Conservation (phyloP, 2,888 invertebrate genomes). For the Sthenelais limicola region DNA sequence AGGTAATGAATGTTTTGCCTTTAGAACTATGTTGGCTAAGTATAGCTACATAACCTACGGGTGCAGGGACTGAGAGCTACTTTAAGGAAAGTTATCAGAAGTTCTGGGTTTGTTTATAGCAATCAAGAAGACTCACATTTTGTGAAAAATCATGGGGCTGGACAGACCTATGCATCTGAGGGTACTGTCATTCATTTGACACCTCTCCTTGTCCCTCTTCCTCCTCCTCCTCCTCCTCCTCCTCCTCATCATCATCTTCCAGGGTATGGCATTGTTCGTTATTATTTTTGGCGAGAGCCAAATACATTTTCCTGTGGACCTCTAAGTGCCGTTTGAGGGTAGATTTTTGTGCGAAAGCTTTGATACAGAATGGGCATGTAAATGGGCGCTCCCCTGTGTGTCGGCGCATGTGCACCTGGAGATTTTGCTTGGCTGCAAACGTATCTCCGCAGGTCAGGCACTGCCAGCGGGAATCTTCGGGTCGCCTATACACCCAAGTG, state of each 20-base stretch:
- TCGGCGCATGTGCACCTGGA: constrained; percentile 29
- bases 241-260: background rate
- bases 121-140: too few species aligned
- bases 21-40: too few species aligned
- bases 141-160: too few species aligned
- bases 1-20: too few species aligned
- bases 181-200: constrained; percentile 32
- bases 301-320: constrained; percentile 35
- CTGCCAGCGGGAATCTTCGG: constrained; percentile 20
- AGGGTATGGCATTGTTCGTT: too few species aligned
- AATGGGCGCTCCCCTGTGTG: constrained; percentile 39
- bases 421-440: constrained; percentile 21
- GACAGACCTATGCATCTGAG: constrained; percentile 1
- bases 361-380: constrained; percentile 33
- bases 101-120: too few species aligned
- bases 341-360: constrained; percentile 25
- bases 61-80: too few species aligned
- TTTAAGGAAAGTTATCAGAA: too few species aligned
- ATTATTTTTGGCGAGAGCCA: constrained; percentile 5
- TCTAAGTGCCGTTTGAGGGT: constrained; percentile 33
- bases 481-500: constrained; percentile 19
- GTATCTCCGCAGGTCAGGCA: constrained; percentile 29
- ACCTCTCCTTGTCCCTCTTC: too few species aligned
- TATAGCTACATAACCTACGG: too few species aligned
- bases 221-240: background rate